A percentile compares a stretch with the other conserved stretches of the same genome.
These are phyloP conservation scores for Cichladusa arquata DNA, from an alignment of 2,113 vertebrate genomes.

Conservation along the genomic window DNA sequence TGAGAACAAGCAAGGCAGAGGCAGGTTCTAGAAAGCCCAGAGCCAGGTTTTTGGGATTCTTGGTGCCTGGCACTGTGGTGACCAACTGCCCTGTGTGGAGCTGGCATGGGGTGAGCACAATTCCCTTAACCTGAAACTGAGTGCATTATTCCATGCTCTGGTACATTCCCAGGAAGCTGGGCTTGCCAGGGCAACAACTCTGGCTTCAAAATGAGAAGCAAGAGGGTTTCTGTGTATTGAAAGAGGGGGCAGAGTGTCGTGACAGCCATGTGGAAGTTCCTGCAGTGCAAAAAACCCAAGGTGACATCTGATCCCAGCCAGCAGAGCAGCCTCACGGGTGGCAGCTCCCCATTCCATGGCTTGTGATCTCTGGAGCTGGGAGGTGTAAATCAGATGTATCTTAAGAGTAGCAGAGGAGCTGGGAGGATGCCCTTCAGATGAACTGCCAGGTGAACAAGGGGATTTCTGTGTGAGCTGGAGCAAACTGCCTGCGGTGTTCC, in stretches of 20 bases:
- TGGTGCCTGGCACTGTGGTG: not conserved
- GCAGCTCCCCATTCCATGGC: not conserved
- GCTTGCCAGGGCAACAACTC: not conserved
- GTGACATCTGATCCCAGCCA: not conserved
- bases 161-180: not conserved
- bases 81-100: not conserved
- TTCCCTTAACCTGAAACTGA: not conserved
- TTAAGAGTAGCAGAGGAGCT: not conserved
- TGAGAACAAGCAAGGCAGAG: not conserved
- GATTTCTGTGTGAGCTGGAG: conserved; percentile 46
- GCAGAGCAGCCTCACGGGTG: fast-evolving
- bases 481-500: not conserved
- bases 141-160: not conserved
- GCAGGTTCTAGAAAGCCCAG: not conserved
- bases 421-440: not conserved
- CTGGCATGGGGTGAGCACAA: not conserved
- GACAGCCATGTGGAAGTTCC: not conserved
- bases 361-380: not conserved
- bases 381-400: not conserved
- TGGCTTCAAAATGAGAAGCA: not conserved
- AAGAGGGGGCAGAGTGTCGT: not conserved
- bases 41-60: not conserved
- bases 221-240: not conserved
- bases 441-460: conserved; percentile 35
- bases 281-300: not conserved